A percentile compares a stretch with the other conserved stretches of the same genome.
These are phyloP conservation scores for Gobionotothen gibberifrons DNA, from an alignment of 2,797 vertebrate species.

Conservation along the genomic window DNA sequence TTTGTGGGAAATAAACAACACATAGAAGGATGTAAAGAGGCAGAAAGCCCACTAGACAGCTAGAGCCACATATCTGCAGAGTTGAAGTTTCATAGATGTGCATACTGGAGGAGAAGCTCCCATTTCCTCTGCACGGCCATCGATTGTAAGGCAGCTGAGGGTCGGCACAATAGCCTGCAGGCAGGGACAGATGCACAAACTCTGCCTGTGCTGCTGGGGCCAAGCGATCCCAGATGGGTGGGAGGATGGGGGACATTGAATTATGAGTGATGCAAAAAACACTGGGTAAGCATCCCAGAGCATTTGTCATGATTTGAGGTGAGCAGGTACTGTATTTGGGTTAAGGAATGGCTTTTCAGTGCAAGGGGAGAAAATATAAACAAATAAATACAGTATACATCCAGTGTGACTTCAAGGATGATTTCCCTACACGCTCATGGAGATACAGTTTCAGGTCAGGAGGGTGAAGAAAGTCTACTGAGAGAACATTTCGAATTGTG, in stretches of 20 bases:
- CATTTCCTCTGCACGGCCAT: conserved; percentile 53
- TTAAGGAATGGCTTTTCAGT: conserved; percentile 25
- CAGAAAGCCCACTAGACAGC: conserved; percentile 17
- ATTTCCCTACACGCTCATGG: conserved; percentile 8
- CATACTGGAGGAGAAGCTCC: conserved; percentile 18
- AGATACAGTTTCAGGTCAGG: neutral
- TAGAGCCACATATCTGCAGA: conserved; percentile 38
- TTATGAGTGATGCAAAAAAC: conserved; percentile 76
- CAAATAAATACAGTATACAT: conserved; percentile 8
- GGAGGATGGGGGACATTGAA: conserved; percentile 66
- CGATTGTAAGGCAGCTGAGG: conserved; percentile 61
- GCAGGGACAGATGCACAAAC: conserved; percentile 69
- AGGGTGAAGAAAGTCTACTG: conserved; percentile 11
- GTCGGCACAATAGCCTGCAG: conserved; percentile 57
- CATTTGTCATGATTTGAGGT: conserved; percentile 72
- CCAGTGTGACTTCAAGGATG: neutral
- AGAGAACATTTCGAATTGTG: conserved; percentile 16
- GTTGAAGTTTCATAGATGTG: conserved; percentile 33
- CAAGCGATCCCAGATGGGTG: conserved; percentile 69
- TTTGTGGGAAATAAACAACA: conserved; percentile 31
- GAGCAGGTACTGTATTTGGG: conserved; percentile 29
- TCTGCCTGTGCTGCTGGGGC: conserved; percentile 40
- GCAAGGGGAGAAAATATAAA: conserved; percentile 23
- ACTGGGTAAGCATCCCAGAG: conserved; percentile 68
- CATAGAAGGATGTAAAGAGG: conserved; percentile 34